Evolutionary conservation across 2,888 invertebrate genomes (phyloP).

Genomic region (Dorcus parallelipipedus): DNA sequence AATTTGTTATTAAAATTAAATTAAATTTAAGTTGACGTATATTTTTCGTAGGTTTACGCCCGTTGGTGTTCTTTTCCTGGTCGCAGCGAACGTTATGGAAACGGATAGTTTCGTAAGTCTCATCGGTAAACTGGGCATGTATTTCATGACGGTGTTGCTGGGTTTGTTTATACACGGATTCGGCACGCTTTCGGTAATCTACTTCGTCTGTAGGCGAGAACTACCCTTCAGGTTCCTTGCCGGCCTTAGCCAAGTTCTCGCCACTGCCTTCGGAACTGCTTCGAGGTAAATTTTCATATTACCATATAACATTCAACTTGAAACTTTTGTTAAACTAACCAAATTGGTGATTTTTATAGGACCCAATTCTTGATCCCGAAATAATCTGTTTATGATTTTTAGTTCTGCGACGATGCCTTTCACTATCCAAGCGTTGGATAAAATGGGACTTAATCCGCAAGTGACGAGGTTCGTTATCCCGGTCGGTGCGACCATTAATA

Average conservation of each 20-base stretch:
- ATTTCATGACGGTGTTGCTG: constrained; percentile 89
- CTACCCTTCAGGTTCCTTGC: constrained; percentile 79
- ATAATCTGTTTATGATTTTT: constrained; percentile 2
- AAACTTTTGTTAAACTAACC: neutral
- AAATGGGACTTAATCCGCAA: constrained; percentile 84
- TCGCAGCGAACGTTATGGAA: constrained; percentile 87
- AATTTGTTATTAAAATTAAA: no score
- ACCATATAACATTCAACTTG: no score
- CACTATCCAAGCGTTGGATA: constrained; percentile 89
- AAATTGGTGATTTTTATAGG: neutral
- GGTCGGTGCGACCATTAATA: constrained; percentile 96
- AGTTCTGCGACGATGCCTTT: constrained; percentile 94
- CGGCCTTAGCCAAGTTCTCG: constrained; percentile 85
- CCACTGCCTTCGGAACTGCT: constrained; percentile 95
- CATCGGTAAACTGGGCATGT: constrained; percentile 84
- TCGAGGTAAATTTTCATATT: constrained; percentile 60
- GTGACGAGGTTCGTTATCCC: constrained; percentile 94
- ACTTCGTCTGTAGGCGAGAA: constrained; percentile 75
- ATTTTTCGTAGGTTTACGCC: constrained; percentile 74
- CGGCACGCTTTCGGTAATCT: constrained; percentile 83
- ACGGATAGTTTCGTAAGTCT: constrained; percentile 82
- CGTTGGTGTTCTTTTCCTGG: constrained; percentile 82
- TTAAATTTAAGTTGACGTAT: neutral
- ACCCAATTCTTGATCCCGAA: no score
- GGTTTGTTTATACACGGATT: constrained; percentile 91